Evolutionary conservation across 2,113 vertebrate genomes (phyloP), one percentile per base, ranked within the genome.

Genomic region (Oncorhynchus gorbuscha): DNA sequence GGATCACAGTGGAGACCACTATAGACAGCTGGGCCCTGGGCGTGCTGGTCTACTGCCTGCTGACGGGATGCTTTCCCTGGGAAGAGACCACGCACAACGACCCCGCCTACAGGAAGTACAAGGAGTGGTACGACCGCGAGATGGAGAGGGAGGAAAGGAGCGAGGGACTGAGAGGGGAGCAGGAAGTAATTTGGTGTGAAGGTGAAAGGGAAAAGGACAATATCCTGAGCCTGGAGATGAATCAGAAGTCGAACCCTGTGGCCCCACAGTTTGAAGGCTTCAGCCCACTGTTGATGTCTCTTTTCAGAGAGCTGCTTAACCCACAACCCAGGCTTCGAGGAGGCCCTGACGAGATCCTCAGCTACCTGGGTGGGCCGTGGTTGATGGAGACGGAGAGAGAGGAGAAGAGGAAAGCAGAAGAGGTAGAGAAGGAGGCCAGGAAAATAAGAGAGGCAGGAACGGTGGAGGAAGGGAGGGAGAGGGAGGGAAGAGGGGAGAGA

Each of bases 21-120:
- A 80, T 97, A 58, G 97, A 98, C 9, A 94, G 93, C 84, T 98
- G 97, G 97, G 94, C 94, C 0, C 93, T 98, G 0, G 96, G 95
- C 0, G 89, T 98, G 5, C 94, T 98, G 0, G 82, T 94, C 30
- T 98, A 95, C 89, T 96, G 95, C 35, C 83, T 96, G 0, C 80
- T 95, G 49, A 97, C 95, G 0, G 93, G 95, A 24, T 94, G 92
- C 73, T 96, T 97, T 80, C 97, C 97, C 2, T 98, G 97, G 97
- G 92, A 93, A 0, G 89, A 94, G 78, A 95, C 94, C 3, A 88
- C 94, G 71, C 81, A 79, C 2, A 88, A 95, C 0, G 95, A 97
- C 81, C 90, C 89, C 0, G 83, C 89, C 70, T 98, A 94, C 2
- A 79, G 92, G 32, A 89, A 81, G 24, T 98, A 95, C 72, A 90